phyloP scores from a whole-genome alignment of 1,140 invertebrate genomes.

The Tribolium madens region DNA sequence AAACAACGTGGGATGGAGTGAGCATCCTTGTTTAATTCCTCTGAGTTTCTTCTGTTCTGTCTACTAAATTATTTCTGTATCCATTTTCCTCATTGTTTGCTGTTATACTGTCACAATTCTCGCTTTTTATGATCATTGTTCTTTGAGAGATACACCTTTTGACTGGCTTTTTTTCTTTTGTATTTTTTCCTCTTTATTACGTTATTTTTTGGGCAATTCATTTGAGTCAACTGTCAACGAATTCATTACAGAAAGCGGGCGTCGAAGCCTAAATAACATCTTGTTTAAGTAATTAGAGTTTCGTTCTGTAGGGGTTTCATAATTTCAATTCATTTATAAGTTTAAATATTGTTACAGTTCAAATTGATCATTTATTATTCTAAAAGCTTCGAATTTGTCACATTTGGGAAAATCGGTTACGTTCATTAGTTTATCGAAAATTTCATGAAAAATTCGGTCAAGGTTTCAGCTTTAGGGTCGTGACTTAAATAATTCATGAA shows the following conservation, averaged over 20 bases:
- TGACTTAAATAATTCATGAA: conserved; percentile 26
- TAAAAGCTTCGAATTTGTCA: conserved; percentile 10
- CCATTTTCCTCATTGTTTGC: conserved; percentile 31
- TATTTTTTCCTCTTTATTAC: not conserved
- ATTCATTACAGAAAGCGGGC: not conserved
- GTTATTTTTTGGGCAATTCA: conserved; percentile 23
- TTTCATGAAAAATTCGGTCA: conserved; percentile 4
- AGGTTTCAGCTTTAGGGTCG: conserved; percentile 2
- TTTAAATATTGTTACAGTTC: conserved; percentile 28
- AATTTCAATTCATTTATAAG: conserved; percentile 29
- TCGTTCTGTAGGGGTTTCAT: not conserved
- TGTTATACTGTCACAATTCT: conserved; percentile 24
- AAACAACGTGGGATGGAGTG: conserved; percentile 24
- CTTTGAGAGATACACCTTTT: conserved; percentile 7
- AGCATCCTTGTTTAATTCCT: conserved; percentile 26
- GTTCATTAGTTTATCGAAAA: conserved; percentile 14
- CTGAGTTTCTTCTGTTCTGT: conserved; percentile 9
- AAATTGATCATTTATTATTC: conserved; percentile 31
- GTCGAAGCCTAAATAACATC: not conserved
- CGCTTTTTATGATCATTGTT: conserved; percentile 24
- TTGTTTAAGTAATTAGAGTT: conserved; percentile 26
- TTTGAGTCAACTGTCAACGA: not conserved
- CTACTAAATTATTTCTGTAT: conserved; percentile 27
- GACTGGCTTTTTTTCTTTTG: not conserved
- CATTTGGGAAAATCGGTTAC: conserved; percentile 18